These are phyloP conservation scores for Nothobranchius furzeri DNA, from an alignment of 2,113 vertebrate genomes.

Conservation along the genomic window DNA sequence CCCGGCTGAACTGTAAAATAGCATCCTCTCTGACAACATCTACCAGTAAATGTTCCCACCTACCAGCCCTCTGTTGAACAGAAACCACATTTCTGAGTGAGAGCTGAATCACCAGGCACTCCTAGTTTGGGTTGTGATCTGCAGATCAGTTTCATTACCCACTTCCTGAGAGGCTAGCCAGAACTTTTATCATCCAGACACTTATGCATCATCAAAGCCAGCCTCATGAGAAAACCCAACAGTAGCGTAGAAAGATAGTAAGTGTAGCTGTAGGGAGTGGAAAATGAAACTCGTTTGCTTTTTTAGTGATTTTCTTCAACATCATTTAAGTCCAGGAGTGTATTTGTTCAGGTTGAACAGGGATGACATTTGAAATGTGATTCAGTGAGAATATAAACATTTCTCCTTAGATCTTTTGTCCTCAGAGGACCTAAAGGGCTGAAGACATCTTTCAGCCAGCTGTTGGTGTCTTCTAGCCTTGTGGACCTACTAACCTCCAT, in stretches of 20 bases:
- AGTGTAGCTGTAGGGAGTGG: background rate
- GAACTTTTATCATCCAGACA: conserved; percentile 19
- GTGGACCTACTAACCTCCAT: conserved; percentile 21
- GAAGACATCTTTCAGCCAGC: conserved; percentile 59
- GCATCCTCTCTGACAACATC: background rate
- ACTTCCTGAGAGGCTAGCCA: conserved; percentile 34
- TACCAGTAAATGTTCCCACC: conserved; percentile 6
- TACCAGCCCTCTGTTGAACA: background rate
- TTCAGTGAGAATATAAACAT: conserved; percentile 68
- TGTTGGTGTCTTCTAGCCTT: conserved; percentile 55
- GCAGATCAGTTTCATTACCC: conserved; percentile 26
- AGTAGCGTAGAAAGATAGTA: background rate
- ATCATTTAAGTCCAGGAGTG: conserved; percentile 34
- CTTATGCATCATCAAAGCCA: conserved; percentile 13
- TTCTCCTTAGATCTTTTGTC: conserved; percentile 50
- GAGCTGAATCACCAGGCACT: conserved; percentile 40
- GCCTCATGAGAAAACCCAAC: background rate
- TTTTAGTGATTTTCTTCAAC: conserved; percentile 6
- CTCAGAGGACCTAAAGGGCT: conserved; percentile 43
- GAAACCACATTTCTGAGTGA: background rate
- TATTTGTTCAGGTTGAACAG: conserved; percentile 58
- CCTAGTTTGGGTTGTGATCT: conserved; percentile 12
- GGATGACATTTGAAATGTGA: conserved; percentile 68
- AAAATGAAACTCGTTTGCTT: conserved; percentile 26
- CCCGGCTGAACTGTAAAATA: background rate